A percentile compares a stretch with the other conserved stretches of the same genome.
These are phyloP conservation scores for Molossus molossus DNA, from an alignment of 2,797 vertebrate species.

Conservation along the genomic window DNA sequence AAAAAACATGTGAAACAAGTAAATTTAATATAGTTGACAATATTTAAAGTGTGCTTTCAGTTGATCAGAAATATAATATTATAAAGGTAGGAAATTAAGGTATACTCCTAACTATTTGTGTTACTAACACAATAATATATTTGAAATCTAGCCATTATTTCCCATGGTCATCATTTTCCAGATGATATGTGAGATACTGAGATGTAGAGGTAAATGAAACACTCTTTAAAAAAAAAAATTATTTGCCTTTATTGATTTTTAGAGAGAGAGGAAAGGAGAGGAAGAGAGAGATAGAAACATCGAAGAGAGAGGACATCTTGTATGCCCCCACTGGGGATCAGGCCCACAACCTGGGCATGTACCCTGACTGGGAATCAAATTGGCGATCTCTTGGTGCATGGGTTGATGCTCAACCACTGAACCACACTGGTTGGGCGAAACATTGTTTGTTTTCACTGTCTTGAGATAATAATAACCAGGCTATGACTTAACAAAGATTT, in stretches of 20 bases:
- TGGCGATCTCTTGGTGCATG: no score
- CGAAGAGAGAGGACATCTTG: no score
- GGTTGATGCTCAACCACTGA: no score
- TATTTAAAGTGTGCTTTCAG: neutral
- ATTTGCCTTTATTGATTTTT: no score
- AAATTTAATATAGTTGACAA: neutral
- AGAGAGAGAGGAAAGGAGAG: no score
- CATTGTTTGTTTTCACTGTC: neutral
- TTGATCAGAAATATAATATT: neutral
- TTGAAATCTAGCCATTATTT: constrained; percentile 25
- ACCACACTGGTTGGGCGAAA: no score
- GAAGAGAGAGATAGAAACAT: no score
- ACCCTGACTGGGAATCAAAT: no score
- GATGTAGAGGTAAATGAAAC: neutral
- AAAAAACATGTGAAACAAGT: constrained; percentile 43
- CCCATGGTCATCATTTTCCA: neutral
- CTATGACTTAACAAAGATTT: neutral
- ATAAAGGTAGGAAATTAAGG: constrained; percentile 2
- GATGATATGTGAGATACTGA: neutral
- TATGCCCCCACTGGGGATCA: no score
- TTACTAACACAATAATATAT: constrained; percentile 40
- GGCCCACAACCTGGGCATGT: no score
- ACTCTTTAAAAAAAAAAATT: neutral
- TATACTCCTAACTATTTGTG: constrained; percentile 34
- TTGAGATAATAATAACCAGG: constrained; percentile 1